These are phyloP conservation scores for Mythimna impura DNA, from an alignment of 2,888 invertebrate genomes.

Conservation along the genomic window DNA sequence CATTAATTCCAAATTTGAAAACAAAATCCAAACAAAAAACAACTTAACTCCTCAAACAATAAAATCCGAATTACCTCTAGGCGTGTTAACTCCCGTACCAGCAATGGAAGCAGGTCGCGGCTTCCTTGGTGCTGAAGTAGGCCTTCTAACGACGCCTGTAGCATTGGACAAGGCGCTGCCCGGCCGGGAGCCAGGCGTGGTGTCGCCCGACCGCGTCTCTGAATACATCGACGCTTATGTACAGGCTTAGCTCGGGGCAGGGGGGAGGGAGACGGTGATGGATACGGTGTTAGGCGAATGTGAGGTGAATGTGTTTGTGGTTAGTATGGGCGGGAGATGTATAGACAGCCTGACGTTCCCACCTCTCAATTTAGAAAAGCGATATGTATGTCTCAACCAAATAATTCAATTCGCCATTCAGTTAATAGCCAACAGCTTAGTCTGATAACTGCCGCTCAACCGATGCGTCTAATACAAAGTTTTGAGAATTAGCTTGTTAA, in stretches of 20 bases:
- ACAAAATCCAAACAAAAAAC: constrained; percentile 10
- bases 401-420: no score
- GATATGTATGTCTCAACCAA: no score
- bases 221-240: constrained; percentile 76
- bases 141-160: constrained; percentile 88
- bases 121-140: constrained; percentile 92
- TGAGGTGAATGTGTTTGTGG: constrained; percentile 9
- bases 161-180: constrained; percentile 95
- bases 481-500: no score
- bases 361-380: not conserved
- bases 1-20: constrained; percentile 3
- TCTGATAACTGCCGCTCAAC: no score
- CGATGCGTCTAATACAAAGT: no score
- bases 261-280: constrained; percentile 41
- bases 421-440: no score
- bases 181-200: constrained; percentile 95
- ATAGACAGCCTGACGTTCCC: not conserved
- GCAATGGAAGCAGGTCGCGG: constrained; percentile 92
- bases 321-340: constrained; percentile 17
- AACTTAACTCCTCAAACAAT: not conserved
- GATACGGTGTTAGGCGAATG: constrained; percentile 35
- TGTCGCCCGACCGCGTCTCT: constrained; percentile 94
- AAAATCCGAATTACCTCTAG: constrained; percentile 77
- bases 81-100: constrained; percentile 94
- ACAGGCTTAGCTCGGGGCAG: constrained; percentile 55